Percentiles rank a stretch among this genome's conserved stretches.
Evolutionary conservation across 2,888 invertebrate genomes (phyloP).

Genomic region (Ceraclea dissimilis): DNA sequence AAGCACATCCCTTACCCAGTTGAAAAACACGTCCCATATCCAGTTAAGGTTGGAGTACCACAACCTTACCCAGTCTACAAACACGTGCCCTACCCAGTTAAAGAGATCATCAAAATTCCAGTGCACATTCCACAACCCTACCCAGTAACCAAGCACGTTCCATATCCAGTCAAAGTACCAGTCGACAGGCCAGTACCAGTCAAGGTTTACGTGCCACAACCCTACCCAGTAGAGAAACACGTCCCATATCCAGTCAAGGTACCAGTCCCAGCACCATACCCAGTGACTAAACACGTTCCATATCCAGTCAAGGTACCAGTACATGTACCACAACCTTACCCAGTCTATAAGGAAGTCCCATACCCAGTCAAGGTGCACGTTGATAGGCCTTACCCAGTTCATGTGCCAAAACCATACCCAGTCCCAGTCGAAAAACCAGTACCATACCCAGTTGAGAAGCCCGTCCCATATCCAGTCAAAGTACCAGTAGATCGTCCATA

Average conservation of each 20-base stretch:
- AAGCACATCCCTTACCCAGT: constrained; percentile 62
- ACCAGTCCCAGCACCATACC: constrained; percentile 60
- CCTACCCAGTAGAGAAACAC: constrained; percentile 55
- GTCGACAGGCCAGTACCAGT: constrained; percentile 47
- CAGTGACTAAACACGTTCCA: constrained; percentile 59
- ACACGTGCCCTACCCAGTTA: constrained; percentile 59
- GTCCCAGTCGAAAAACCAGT: constrained; percentile 52
- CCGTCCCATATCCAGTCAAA: constrained; percentile 54
- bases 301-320: constrained; percentile 57
- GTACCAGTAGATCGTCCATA: constrained; percentile 53
- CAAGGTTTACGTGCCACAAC: constrained; percentile 50
- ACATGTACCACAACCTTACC: constrained; percentile 54
- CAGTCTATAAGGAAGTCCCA: constrained; percentile 47
- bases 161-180: constrained; percentile 47
- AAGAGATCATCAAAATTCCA: constrained; percentile 53
- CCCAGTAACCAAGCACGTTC: constrained; percentile 57
- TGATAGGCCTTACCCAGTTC: constrained; percentile 57
- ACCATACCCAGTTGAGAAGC: constrained; percentile 54
- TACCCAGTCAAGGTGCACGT: constrained; percentile 59
- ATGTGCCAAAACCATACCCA: constrained; percentile 53
- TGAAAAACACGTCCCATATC: constrained; percentile 54
- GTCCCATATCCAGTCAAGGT: constrained; percentile 60
- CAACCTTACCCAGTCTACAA: constrained; percentile 63
- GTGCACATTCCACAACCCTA: constrained; percentile 61
- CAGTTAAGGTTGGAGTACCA: constrained; percentile 58